These are phyloP conservation scores for Oreotrochilus melanogaster DNA, from an alignment of 2,113 vertebrate species.

Conservation along the genomic window DNA sequence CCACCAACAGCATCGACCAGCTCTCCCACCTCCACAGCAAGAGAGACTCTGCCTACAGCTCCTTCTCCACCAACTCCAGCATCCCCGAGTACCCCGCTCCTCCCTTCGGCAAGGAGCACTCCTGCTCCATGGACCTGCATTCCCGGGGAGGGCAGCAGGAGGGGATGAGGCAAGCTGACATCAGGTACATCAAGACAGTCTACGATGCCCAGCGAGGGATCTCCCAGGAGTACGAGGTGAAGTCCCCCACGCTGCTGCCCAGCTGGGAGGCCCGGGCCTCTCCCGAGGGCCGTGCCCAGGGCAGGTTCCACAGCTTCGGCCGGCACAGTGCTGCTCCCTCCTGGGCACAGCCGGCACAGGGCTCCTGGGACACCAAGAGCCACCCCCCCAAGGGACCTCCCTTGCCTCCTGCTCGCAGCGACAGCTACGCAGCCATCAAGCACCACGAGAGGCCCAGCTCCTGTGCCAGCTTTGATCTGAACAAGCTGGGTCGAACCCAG, in stretches of 20 bases:
- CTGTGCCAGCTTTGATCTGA: conserved; percentile 86
- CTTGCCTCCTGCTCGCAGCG: conserved; percentile 88
- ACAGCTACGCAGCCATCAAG: conserved; percentile 89
- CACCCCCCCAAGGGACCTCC: conserved; percentile 77
- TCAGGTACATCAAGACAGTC: conserved; percentile 85
- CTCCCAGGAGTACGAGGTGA: conserved; percentile 86
- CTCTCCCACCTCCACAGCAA: conserved; percentile 90
- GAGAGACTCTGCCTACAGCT: conserved; percentile 95
- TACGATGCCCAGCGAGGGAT: conserved; percentile 83
- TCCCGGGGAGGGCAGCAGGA: conserved; percentile 72
- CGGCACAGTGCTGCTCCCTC: conserved; percentile 75
- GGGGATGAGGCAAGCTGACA: conserved; percentile 87
- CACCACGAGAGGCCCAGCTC: conserved; percentile 89
- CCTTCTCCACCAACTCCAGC: conserved; percentile 95
- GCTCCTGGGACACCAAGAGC: conserved; percentile 76
- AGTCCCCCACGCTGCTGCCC: conserved; percentile 71
- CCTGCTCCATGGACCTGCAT: conserved; percentile 82
- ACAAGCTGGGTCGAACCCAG: conserved; percentile 78
- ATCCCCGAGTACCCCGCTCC: conserved; percentile 87
- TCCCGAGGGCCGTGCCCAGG: conserved; percentile 47
- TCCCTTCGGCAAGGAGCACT: conserved; percentile 79
- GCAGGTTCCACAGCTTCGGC: conserved; percentile 59
- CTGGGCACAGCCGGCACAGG: conserved; percentile 73
- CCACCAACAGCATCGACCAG: conserved; percentile 93
- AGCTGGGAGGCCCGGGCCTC: conserved; percentile 49